Evolutionary conservation across 2,113 vertebrate genomes (phyloP).

Genomic region (Eonycteris spelaea): DNA sequence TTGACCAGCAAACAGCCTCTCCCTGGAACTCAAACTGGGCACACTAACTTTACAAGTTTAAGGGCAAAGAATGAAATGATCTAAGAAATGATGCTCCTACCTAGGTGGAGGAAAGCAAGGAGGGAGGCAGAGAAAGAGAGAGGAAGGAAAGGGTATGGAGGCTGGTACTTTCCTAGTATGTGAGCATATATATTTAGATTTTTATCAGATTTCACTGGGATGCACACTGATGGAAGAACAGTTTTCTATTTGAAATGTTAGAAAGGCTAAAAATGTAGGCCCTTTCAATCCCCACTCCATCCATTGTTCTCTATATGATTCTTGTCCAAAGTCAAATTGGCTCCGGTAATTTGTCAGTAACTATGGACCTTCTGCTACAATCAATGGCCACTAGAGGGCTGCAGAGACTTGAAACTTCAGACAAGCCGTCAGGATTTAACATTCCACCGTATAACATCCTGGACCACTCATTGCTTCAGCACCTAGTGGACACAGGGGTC

Average conservation of each 20-base stretch:
- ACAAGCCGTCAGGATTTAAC: neutral
- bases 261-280: neutral
- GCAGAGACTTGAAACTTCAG: conserved; percentile 67
- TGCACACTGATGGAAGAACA: neutral
- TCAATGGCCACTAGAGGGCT: conserved; percentile 68
- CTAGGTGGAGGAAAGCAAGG: neutral
- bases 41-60: neutral
- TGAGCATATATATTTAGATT: neutral
- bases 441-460: neutral
- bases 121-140: neutral
- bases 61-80: neutral
- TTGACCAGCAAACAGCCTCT: neutral
- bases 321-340: conserved; percentile 17
- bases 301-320: neutral
- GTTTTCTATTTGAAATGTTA: neutral
- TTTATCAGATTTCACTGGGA: neutral
- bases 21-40: neutral
- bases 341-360: neutral
- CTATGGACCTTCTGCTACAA: neutral
- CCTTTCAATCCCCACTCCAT: neutral
- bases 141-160: neutral
- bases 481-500: neutral
- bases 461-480: neutral
- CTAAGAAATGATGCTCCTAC: neutral
- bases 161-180: neutral